Percentiles rank a stretch among this genome's conserved stretches.
phyloP scores from a whole-genome alignment of 2,888 invertebrate species.

The Aricia artaxerxes region DNA sequence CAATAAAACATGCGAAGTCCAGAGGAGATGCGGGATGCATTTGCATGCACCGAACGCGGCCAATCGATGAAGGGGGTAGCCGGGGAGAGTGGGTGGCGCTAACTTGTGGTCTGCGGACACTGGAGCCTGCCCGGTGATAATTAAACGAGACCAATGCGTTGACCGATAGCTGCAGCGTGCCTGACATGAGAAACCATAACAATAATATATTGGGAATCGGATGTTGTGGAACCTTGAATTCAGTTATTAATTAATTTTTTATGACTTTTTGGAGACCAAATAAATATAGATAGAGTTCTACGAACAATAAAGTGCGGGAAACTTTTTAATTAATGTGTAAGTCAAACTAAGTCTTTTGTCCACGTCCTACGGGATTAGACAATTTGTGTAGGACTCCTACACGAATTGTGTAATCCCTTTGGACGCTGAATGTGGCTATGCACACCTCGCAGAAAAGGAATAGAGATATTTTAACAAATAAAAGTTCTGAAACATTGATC shows the following conservation, averaged over 20 bases:
- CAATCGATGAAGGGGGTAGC: slow-evolving; percentile 43
- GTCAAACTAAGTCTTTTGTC: not conserved
- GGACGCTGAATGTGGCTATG: not conserved
- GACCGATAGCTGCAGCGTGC: slow-evolving; percentile 26
- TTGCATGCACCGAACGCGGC: slow-evolving; percentile 59
- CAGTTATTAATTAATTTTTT: too few relatives aligned
- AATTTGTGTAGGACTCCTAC: not conserved
- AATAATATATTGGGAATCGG: not conserved
- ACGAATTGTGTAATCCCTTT: not conserved
- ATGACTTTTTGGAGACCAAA: not conserved
- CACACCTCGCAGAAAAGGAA: not conserved
- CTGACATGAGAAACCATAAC: not conserved
- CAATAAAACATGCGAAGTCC: slow-evolving; percentile 35
- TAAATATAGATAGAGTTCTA: not conserved
- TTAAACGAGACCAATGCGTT: slow-evolving; percentile 39
- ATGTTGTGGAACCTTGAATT: not conserved
- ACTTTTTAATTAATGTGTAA: not conserved
- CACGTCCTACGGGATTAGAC: not conserved
- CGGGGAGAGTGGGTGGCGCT: not conserved
- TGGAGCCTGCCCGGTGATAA: slow-evolving; percentile 40
- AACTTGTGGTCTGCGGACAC: slow-evolving; percentile 34
- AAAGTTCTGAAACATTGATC: not conserved
- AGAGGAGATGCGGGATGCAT: slow-evolving; percentile 53
- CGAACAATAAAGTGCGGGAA: not conserved
- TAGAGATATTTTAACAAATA: not conserved